phyloP scores from a whole-genome alignment of 2,113 vertebrate genomes.

The Proteles cristata region DNA sequence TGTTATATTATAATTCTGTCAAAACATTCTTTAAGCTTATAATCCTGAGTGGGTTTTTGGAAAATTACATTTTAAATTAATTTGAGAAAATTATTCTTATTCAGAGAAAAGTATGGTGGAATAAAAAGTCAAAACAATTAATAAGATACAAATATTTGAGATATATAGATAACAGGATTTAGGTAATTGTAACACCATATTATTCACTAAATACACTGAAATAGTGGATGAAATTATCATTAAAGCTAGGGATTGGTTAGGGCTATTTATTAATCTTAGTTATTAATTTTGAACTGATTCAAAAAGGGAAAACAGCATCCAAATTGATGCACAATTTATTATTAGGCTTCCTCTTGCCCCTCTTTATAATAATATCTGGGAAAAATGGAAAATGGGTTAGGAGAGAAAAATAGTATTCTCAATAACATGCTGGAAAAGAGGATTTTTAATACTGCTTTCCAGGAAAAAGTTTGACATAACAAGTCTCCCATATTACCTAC shows the following conservation, averaged over 20 bases:
- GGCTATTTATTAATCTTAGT: background rate
- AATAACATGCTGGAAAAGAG: background rate
- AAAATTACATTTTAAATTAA: background rate
- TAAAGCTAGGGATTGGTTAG: background rate
- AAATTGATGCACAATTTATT: background rate
- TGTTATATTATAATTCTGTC: background rate
- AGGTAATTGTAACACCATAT: background rate
- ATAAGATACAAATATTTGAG: background rate
- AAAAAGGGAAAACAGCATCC: background rate
- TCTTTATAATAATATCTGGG: background rate
- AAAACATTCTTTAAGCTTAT: background rate
- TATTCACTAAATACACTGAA: background rate
- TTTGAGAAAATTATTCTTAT: background rate
- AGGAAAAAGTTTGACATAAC: background rate
- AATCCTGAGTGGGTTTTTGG: background rate
- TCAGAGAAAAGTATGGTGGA: background rate
- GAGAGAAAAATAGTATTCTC: background rate
- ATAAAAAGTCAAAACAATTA: background rate
- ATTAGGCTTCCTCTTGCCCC: background rate
- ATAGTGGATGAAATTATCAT: background rate
- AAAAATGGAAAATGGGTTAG: background rate
- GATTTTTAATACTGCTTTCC: background rate
- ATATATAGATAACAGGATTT: background rate
- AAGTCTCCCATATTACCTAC: background rate
- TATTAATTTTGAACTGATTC: background rate